Evolutionary conservation across 2,113 vertebrate species (phyloP).

Genomic region (Emydocephalus ijimae): DNA sequence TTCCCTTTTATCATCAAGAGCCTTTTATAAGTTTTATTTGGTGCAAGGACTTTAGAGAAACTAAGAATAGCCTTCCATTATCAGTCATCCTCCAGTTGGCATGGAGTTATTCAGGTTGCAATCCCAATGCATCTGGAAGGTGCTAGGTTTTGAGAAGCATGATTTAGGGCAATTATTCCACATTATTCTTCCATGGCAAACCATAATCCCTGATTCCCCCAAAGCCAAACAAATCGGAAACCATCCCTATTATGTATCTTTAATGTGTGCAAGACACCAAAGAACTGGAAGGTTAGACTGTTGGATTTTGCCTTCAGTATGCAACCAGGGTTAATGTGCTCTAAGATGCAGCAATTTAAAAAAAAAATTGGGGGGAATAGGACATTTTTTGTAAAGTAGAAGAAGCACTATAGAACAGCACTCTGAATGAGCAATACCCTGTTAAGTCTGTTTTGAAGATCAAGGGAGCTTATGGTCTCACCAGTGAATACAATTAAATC

Average conservation of each 20-base stretch:
- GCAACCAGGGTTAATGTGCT: not conserved
- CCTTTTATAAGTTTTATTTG: not conserved
- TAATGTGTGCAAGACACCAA: not conserved
- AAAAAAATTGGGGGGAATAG: not conserved
- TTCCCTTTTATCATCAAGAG: not conserved
- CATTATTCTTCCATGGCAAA: not conserved
- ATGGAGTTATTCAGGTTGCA: not conserved
- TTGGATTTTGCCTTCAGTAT: not conserved
- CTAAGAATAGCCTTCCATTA: not conserved
- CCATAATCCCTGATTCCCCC: not conserved
- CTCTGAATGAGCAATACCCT: not conserved
- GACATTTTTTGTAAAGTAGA: not conserved
- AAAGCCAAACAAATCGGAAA: not conserved
- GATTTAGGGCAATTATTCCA: not conserved
- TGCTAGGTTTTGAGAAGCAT: not conserved
- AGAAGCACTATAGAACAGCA: not conserved
- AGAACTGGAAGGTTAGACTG: not conserved
- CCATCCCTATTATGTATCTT: not conserved
- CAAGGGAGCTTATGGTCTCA: not conserved
- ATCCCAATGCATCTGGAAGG: not conserved
- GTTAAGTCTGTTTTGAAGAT: not conserved
- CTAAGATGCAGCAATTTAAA: not conserved
- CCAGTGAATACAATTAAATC: not conserved
- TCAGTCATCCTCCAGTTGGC: not conserved
- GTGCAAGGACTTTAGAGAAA: not conserved